A percentile compares a stretch with the other conserved stretches of the same genome.
These are phyloP conservation scores for Achatina immaculata DNA, from an alignment of 1,140 invertebrate genomes.

Conservation along the genomic window DNA sequence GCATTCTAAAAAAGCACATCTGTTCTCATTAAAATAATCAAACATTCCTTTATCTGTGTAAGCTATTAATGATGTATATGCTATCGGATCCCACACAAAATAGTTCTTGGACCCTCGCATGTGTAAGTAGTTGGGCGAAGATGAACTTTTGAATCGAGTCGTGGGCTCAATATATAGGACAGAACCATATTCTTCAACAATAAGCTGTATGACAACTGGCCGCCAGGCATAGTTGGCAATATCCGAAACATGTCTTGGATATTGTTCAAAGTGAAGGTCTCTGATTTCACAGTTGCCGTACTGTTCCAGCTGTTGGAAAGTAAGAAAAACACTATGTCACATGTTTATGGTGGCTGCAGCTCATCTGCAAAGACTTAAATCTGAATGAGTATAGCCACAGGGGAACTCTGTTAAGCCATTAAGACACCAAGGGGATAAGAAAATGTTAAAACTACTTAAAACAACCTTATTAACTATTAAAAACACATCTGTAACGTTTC, in stretches of 20 bases:
- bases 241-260: conserved; percentile 54
- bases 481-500: too few species aligned
- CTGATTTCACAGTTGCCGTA: conserved; percentile 59
- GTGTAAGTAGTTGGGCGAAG: conserved; percentile 51
- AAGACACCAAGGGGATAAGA: too few species aligned
- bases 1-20: conserved; percentile 54
- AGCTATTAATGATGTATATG: conserved; percentile 46
- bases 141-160: conserved; percentile 47
- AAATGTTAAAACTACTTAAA: too few species aligned
- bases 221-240: conserved; percentile 53
- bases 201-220: conserved; percentile 62
- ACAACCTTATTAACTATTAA: too few species aligned
- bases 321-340: too few species aligned
- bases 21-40: conserved; percentile 51
- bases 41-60: conserved; percentile 61
- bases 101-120: conserved; percentile 51
- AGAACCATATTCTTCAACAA: conserved; percentile 59
- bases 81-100: conserved; percentile 54
- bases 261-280: conserved; percentile 46
- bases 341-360: too few species aligned
- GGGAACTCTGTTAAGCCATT: too few species aligned
- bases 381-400: too few species aligned
- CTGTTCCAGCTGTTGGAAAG: conserved; percentile 51
- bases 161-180: conserved; percentile 57
- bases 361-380: too few species aligned